Base-by-base conservation (phyloP, 2,113 vertebrate species). In the Daubentonia madagascariensis region DNA sequence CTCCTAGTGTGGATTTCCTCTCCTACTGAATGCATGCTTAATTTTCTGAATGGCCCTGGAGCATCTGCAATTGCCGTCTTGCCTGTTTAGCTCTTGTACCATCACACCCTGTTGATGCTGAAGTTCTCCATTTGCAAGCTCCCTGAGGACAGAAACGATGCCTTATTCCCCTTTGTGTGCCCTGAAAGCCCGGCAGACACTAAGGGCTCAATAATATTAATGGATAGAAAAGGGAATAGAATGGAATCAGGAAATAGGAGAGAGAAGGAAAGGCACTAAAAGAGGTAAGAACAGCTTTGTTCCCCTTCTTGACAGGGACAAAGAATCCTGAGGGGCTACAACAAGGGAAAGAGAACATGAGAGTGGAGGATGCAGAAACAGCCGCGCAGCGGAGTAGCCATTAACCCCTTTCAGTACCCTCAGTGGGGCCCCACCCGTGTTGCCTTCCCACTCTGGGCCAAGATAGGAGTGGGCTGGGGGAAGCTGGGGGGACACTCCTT, bases 381-480 rank as follows among this genome's bases (percentile, higher is more conserved):
- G 45, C 63, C 2, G 0, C 16, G 23, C 40, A 23, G 3, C 3
- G 50, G 75, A 45, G 5, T 2, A 11, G 18, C 6, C 35, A 1
- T 35, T 10, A 9, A 3, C 63, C 43, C 50, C 30, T 48, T 11
- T 17, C 25, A 63, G 20, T 16, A 18, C 28, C 54, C 40, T 81
- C 23, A 3, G 11, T 3, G 37, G 23, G 4, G 22, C 23, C 28
- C n/a, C 28, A 37, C 6, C 40, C 8, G 0, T 1, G 7, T 10
- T 25, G 37, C 73, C 45, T 86, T 48, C 59, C 67, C 72, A 61
- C 3, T 85, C 30, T 43, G 25, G 79, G 61, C 50, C 52, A 18
- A 43, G 43, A 22, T 8, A 48, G 59, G 10, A 65, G 25, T 45
- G 8, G 10, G 59, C 25, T 17, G 9, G 12, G 40, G 7, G 13